These are phyloP conservation scores for Tylochromis polylepis DNA, from an alignment of 2,113 vertebrate species.

Conservation along the genomic window DNA sequence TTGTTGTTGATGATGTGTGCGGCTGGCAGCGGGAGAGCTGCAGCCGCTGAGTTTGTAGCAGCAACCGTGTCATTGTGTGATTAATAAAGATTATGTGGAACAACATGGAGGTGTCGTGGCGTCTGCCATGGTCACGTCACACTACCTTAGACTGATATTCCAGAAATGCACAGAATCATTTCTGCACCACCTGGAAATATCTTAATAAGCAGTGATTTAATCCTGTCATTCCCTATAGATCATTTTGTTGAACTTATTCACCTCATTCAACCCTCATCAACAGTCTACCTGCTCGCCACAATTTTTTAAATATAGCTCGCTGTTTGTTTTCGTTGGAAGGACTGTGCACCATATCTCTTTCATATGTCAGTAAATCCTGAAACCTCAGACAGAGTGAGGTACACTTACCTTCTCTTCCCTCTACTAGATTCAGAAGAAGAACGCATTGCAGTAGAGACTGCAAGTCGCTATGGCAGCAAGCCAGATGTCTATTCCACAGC, in stretches of 20 bases:
- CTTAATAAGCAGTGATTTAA: not conserved
- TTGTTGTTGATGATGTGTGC: too few relatives aligned
- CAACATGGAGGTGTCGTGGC: too few relatives aligned
- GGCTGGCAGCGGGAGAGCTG: too few relatives aligned
- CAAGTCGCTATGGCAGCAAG: conserved; percentile 82
- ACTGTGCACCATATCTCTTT: not conserved
- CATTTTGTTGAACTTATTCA: not conserved
- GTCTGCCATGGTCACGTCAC: too few relatives aligned
- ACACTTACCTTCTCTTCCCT: not conserved
- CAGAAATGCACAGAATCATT: not conserved
- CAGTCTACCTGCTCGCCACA: not conserved
- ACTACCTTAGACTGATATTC: not conserved
- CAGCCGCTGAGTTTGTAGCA: too few relatives aligned
- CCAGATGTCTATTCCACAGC: conserved; percentile 69
- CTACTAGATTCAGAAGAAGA: conserved; percentile 75
- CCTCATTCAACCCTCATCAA: not conserved
- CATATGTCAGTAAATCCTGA: not conserved
- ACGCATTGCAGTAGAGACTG: conserved; percentile 83
- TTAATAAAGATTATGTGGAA: too few relatives aligned
- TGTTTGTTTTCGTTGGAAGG: conserved; percentile 6
- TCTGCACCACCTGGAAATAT: not conserved
- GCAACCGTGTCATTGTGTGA: too few relatives aligned
- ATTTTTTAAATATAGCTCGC: not conserved
- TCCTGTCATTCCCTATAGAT: not conserved
- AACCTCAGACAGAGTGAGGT: not conserved